phyloP scores from a whole-genome alignment of 2,797 vertebrate species.

The Arctocebus calabarensis region DNA sequence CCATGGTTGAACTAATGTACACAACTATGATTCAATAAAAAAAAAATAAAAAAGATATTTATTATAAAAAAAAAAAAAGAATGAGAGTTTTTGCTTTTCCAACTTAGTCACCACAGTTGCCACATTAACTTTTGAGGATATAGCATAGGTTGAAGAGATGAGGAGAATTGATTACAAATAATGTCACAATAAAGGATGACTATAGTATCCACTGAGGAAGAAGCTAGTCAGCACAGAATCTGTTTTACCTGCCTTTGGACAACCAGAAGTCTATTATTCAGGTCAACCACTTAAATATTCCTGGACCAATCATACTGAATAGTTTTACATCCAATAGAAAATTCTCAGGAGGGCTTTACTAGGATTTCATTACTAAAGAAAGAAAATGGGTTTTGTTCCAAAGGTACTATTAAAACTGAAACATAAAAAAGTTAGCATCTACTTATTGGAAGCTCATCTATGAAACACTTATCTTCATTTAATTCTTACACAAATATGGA shows the following conservation, averaged over 20 bases:
- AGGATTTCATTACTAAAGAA: slow-evolving; percentile 60
- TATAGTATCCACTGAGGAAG: slow-evolving; percentile 49
- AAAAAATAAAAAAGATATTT: too few relatives aligned
- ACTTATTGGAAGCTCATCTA: background rate
- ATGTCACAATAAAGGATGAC: slow-evolving; percentile 71
- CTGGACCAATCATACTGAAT: slow-evolving; percentile 64
- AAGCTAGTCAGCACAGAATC: slow-evolving; percentile 43
- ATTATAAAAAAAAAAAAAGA: too few relatives aligned
- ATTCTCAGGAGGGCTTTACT: slow-evolving; percentile 18
- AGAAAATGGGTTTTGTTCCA: slow-evolving; percentile 36
- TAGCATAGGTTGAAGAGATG: slow-evolving; percentile 66
- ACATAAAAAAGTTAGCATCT: slow-evolving; percentile 32
- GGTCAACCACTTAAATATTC: slow-evolving; percentile 40
- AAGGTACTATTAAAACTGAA: background rate
- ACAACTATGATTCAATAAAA: too few relatives aligned
- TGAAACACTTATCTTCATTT: slow-evolving; percentile 29
- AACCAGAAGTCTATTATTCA: slow-evolving; percentile 67
- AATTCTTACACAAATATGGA: background rate
- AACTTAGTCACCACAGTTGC: slow-evolving; percentile 50
- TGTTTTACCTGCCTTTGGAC: slow-evolving; percentile 27
- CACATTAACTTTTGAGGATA: slow-evolving; percentile 64
- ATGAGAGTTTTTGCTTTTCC: background rate
- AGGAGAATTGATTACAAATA: slow-evolving; percentile 71
- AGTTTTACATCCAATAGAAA: slow-evolving; percentile 60
- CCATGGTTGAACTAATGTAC: too few relatives aligned